Evolutionary conservation across 1,140 invertebrate species (phyloP), one percentile per base, ranked within the genome.

Genomic region (Cydia splendana): DNA sequence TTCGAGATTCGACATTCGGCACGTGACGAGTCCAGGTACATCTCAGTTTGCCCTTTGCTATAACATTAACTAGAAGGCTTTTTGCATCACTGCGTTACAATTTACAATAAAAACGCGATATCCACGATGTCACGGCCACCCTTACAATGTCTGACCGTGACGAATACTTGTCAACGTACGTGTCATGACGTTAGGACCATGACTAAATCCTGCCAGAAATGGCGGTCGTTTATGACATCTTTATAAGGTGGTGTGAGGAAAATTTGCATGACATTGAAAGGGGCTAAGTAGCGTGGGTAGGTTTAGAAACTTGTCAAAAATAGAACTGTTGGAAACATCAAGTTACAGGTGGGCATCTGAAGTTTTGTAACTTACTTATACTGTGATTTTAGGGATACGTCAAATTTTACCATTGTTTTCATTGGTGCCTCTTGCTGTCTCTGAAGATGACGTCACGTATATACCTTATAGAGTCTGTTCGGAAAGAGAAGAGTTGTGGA

Each of bases 221-320:
- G 57, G 51, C 45, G 71, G 42, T 48, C 73, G 76, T 77, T 79
- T 76, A 76, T 65, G 76, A 75, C 73, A 30, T 12, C 75, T 76
- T 13, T 69, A 77, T 73, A 79, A 20, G 75, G 78, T 12, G 45
- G 15, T 65, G 18, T 24, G 75, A 69, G 75, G 69, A 69, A 73
- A 75, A 79, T 79, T 79, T 76, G 74, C 75, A 77, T 79, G 69
- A 75, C 38, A 30, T 18, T 62, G 77, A 6, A 62, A 71, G 38
- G n/a, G 2, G 65, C 38, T 62, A 62, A 62, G 57, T 62, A 24
- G 57, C 57, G 57, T 62, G 20, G 57, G 57, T 62, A 24, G 57
- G n/a, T 62, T 24, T 62, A 62, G 57, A 62, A 62, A 62, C 20
- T 18, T 51, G 48, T 53, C 10, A 30, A 4, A 30, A 30, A 30